phyloP scores from a whole-genome alignment of 2,888 invertebrate species.

The Encarsia formosa region DNA sequence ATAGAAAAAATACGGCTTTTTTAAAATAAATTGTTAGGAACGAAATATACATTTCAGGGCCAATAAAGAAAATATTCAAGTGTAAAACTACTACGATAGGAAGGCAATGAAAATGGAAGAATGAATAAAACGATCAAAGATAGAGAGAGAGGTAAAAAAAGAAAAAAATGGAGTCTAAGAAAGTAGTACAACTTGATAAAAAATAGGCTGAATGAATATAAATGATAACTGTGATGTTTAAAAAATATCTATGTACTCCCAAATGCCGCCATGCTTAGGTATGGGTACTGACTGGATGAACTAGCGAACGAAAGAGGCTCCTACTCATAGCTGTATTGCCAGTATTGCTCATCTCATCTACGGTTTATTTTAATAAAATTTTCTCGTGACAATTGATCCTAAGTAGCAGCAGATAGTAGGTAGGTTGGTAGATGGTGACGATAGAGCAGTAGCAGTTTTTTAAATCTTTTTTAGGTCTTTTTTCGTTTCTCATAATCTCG shows the following conservation, averaged over 20 bases:
- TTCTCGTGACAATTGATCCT: constrained; percentile 50
- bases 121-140: constrained; percentile 24
- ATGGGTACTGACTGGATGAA: constrained; percentile 51
- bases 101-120: constrained; percentile 16
- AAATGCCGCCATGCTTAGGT: constrained; percentile 48
- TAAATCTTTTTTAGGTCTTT: constrained; percentile 1
- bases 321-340: constrained; percentile 45
- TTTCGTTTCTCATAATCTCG: background rate
- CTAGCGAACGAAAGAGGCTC: constrained; percentile 40
- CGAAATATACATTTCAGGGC: too few relatives aligned
- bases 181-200: background rate
- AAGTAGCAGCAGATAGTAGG: constrained; percentile 44
- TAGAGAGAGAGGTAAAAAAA: constrained; percentile 12
- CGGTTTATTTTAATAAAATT: constrained; percentile 35
- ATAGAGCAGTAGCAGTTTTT: constrained; percentile 39
- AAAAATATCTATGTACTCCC: constrained; percentile 50
- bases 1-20: too few relatives aligned
- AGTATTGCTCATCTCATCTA: constrained; percentile 43
- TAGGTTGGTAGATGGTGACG: constrained; percentile 38
- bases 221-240: constrained; percentile 3
- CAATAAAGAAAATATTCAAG: too few relatives aligned
- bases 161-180: too few relatives aligned
- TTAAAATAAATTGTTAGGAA: too few relatives aligned
- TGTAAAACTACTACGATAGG: too few relatives aligned
- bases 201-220: constrained; percentile 15